Evolutionary conservation across 1,140 invertebrate species (phyloP).

Genomic region (Papilio dardanus): DNA sequence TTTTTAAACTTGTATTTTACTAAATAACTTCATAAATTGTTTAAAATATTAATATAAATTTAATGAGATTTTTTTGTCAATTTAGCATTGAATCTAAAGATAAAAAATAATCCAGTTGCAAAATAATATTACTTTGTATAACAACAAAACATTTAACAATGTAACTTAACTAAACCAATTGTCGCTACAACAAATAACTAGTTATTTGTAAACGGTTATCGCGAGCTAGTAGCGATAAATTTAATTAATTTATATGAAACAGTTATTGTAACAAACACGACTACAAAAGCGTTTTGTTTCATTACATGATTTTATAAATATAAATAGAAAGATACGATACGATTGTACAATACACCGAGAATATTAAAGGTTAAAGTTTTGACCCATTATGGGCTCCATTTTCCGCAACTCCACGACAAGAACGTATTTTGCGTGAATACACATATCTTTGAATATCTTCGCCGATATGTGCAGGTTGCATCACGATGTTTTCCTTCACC

Average conservation of each 20-base stretch:
- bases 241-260: constrained; percentile 13
- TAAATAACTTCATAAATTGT: too few species aligned
- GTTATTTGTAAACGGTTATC: not conserved
- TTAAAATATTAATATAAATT: too few species aligned
- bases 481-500: too few species aligned
- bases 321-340: not conserved
- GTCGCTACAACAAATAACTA: not conserved
- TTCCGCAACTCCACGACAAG: not conserved
- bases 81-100: too few species aligned
- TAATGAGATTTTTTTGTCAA: too few species aligned
- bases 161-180: constrained; percentile 3
- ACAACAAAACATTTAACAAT: constrained; percentile 9
- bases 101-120: too few species aligned
- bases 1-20: too few species aligned
- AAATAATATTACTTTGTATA: not conserved
- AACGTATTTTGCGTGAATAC: too few species aligned
- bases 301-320: not conserved
- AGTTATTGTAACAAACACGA: not conserved
- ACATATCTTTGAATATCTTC: too few species aligned
- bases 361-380: too few species aligned
- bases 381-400: too few species aligned
- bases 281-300: not conserved
- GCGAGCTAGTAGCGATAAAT: not conserved
- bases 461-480: too few species aligned
- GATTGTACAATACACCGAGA: not conserved